Percentiles rank a stretch among this genome's conserved stretches.
Evolutionary conservation across 2,888 invertebrate species (phyloP).

Genomic region (Dolichomitus sp.): DNA sequence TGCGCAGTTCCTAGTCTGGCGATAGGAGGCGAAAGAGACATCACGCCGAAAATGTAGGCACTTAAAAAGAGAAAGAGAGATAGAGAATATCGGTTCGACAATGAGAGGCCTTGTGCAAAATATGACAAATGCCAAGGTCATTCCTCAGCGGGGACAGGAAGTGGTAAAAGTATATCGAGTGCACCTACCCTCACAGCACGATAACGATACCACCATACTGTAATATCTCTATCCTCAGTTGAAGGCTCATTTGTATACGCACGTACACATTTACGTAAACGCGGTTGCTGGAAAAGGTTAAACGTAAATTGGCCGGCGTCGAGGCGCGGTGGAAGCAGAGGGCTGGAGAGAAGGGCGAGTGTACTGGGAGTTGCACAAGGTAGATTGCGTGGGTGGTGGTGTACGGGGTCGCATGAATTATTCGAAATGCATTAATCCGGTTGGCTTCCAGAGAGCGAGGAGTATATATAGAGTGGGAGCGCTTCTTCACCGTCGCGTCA

Average conservation of each 20-base stretch:
- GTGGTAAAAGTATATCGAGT: conserved; percentile 39
- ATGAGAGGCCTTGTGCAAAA: conserved; percentile 5
- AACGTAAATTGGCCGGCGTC: conserved; percentile 67
- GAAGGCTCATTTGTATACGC: not conserved
- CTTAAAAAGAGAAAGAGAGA: not conserved
- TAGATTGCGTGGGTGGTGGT: conserved; percentile 47
- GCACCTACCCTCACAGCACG: conserved; percentile 1
- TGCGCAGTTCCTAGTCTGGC: not conserved
- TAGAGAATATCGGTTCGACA: not conserved
- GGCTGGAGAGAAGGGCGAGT: not conserved
- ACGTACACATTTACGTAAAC: conserved; percentile 43
- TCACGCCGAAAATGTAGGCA: not conserved
- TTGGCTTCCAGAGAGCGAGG: conserved; percentile 74
- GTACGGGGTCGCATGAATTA: conserved; percentile 74
- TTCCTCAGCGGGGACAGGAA: not conserved
- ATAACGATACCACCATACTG: conserved; percentile 1
- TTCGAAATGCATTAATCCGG: conserved; percentile 80
- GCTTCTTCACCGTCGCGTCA: conserved; percentile 50
- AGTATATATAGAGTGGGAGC: conserved; percentile 38
- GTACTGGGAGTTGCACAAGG: not conserved
- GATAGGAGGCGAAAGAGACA: not conserved
- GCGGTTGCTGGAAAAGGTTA: conserved; percentile 52
- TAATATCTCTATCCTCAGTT: conserved; percentile 9
- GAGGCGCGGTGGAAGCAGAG: conserved; percentile 37
- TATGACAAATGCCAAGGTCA: conserved; percentile 51